These are phyloP conservation scores for Ashinkailepas kermadecensis DNA, from an alignment of 2,888 invertebrate genomes.

Conservation along the genomic window DNA sequence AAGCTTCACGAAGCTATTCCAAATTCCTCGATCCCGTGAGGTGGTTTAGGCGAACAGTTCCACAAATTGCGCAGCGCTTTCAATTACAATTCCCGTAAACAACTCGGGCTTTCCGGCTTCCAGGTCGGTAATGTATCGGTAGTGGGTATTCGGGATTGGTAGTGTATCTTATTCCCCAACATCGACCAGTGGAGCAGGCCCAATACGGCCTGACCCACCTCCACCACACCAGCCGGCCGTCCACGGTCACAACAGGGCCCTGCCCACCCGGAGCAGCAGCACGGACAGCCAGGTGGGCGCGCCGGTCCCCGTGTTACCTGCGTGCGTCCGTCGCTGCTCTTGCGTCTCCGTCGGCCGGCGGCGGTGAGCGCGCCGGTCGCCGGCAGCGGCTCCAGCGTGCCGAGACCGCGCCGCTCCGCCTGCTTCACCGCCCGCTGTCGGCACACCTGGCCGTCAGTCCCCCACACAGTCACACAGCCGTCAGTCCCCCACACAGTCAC, in stretches of 20 bases:
- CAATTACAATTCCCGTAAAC: too few relatives aligned
- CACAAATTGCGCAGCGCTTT: too few relatives aligned
- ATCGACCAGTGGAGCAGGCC: background rate
- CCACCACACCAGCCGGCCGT: background rate
- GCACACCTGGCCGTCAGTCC: background rate
- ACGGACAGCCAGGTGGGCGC: too few relatives aligned
- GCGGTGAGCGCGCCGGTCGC: background rate
- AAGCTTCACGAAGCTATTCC: too few relatives aligned
- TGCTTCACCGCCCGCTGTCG: slow-evolving; percentile 15
- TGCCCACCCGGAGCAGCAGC: too few relatives aligned
- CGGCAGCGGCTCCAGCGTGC: slow-evolving; percentile 16
- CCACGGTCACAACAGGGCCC: background rate
- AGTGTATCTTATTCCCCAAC: background rate
- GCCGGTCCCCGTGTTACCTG: background rate
- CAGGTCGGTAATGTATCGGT: too few relatives aligned
- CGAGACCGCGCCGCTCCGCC: slow-evolving; percentile 6
- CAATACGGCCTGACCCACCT: background rate
- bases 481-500: background rate
- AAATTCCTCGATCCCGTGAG: too few relatives aligned
- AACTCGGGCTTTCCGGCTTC: too few relatives aligned
- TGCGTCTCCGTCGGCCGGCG: background rate
- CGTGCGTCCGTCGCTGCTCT: slow-evolving; percentile 1
- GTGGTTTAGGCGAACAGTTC: too few relatives aligned
- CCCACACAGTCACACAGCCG: background rate
- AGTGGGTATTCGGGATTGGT: too few relatives aligned